Base-by-base conservation (phyloP, 2,888 invertebrate species). In the Trichogramma dendrolimi region DNA sequence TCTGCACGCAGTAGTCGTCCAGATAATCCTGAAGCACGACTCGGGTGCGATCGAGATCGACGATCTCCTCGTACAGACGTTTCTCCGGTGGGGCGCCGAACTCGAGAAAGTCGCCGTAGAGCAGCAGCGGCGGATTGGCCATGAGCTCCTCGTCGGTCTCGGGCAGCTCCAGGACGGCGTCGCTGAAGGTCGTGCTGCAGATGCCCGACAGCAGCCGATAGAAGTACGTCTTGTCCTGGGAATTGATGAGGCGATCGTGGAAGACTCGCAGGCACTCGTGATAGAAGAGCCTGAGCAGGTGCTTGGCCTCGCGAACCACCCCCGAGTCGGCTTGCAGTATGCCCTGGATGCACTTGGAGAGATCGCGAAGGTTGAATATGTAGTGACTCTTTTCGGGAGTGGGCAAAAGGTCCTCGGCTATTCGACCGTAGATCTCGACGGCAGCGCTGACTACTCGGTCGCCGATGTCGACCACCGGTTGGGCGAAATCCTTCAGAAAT, bases 321-420 rank as follows among this genome's bases (percentile, higher is more conserved):
- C 85, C 85, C 42, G 86, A 83, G 73, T 92, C 90, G 0, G 91
- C 91, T 75, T 94, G 94, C 57, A 94, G 80, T 6, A 94, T 86
- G n/a, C 94, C 94, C 80, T 94, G 94, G 71, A 94, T 84, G 65
- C 92, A 92, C 78, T 94, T 95, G 7, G 94, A 94, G 48, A 95
- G 82, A 81, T 95, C 94, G 52, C 96, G 83, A 70, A 96, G 80
- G 79, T 96, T 96, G 78, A 96, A 96, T 10, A 95, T 87, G 73
- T 96, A 96, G 79, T 96, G 95, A 0, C 92, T 92, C 77, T 94
- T 95, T 40, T 91, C 87, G 0, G 96, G 96, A 0, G 95, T 96
- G 0, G 96, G 96, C 41, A 96, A 80, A 68, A 96, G 84, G 71
- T 91, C 91, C 0, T 84, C 80, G 11, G 89, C 86, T 51, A 94